Percentiles rank a stretch among this genome's conserved stretches.
These are phyloP conservation scores for Nemoura dubitans DNA, from an alignment of 2,888 invertebrate genomes.

Conservation along the genomic window DNA sequence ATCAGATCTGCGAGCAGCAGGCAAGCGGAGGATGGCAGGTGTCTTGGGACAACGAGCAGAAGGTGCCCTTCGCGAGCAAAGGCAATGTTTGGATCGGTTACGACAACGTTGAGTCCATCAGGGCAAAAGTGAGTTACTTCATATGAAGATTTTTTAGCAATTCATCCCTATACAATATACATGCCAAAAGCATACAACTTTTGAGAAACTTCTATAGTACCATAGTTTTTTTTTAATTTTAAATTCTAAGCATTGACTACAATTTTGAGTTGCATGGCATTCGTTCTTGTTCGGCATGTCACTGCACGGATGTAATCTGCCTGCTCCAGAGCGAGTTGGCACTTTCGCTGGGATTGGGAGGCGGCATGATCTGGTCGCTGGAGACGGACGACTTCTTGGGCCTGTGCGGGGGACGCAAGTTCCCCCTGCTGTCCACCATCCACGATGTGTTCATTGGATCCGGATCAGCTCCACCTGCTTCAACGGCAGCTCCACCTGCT, in stretches of 20 bases:
- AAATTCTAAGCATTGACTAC: too few relatives aligned
- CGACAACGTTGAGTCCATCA: slow-evolving; percentile 68
- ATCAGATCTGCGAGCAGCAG: slow-evolving; percentile 56
- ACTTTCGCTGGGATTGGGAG: slow-evolving; percentile 60
- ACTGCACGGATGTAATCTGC: too few relatives aligned
- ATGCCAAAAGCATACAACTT: too few relatives aligned
- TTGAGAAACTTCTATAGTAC: too few relatives aligned
- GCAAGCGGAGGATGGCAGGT: slow-evolving; percentile 56
- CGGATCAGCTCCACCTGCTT: not conserved
- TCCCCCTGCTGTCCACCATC: slow-evolving; percentile 70
- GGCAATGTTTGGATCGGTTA: slow-evolving; percentile 76
- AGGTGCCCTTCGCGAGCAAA: slow-evolving; percentile 60
- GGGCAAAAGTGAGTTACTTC: slow-evolving; percentile 60
- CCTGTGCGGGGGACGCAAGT: slow-evolving; percentile 66
- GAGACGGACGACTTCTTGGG: slow-evolving; percentile 82
- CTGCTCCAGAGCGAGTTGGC: slow-evolving; percentile 15
- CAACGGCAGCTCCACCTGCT: not conserved
- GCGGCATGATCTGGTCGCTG: slow-evolving; percentile 81
- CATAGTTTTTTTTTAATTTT: too few relatives aligned
- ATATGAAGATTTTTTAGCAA: not conserved
- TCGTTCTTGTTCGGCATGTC: too few relatives aligned
- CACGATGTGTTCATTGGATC: slow-evolving; percentile 58
- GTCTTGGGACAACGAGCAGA: slow-evolving; percentile 57
- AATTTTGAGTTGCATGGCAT: too few relatives aligned
- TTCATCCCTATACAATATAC: too few relatives aligned